A percentile compares a stretch with the other conserved stretches of the same genome.
These are phyloP conservation scores for Atractosteus spatula DNA, from an alignment of 2,113 vertebrate genomes.

Conservation along the genomic window DNA sequence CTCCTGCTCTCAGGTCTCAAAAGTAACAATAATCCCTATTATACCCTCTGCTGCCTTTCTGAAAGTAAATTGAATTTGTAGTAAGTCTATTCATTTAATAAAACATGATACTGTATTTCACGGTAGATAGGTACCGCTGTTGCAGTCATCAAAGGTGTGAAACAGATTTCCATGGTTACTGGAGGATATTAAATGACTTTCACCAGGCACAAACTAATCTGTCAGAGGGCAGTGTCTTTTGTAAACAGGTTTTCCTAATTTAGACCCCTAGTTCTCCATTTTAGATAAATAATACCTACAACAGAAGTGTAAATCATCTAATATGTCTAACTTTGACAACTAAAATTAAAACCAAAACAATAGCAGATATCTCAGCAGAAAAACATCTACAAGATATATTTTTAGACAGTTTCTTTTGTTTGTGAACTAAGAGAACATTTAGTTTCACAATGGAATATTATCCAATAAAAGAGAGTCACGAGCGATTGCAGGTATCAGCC, in stretches of 20 bases:
- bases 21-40: conserved; percentile 26
- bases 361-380: no score
- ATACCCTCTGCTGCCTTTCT: conserved; percentile 28
- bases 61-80: conserved; percentile 36
- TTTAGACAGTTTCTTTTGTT: no score
- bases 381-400: no score
- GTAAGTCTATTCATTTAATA: conserved; percentile 33
- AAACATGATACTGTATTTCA: conserved; percentile 33
- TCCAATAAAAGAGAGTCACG: no score
- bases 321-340: neutral
- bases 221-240: conserved; percentile 32
- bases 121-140: conserved; percentile 20
- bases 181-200: conserved; percentile 47
- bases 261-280: conserved; percentile 44
- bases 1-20: conserved; percentile 6
- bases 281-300: conserved; percentile 29
- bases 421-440: no score
- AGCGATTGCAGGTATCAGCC: no score
- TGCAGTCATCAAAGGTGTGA: conserved; percentile 40
- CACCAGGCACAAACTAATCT: conserved; percentile 39
- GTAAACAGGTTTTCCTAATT: conserved; percentile 35
- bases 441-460: no score
- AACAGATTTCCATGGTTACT: conserved; percentile 38
- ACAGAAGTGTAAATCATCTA: neutral
- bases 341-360: neutral